Base-by-base conservation (phyloP, 2,888 invertebrate species). In the Carcina quercana region DNA sequence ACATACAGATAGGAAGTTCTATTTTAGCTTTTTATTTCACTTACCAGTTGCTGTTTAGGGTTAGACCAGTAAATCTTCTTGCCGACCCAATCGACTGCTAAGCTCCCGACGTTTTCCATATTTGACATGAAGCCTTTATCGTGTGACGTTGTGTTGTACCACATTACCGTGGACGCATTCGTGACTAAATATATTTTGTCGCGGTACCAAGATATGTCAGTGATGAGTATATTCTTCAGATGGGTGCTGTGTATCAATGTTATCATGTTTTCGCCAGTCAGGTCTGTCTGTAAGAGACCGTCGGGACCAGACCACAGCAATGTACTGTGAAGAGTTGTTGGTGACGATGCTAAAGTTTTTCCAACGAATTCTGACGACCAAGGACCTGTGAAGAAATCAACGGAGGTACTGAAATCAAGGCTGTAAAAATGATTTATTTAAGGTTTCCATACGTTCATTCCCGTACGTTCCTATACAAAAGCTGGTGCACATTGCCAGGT, bases 31-130 rank as follows among this genome's bases (percentile, higher is more conserved):
- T n/a, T 11, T 24, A 7, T 10, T 3, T 10, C 13, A 59, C 86
- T 86, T 79, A 95, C 94, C 86, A 93, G 80, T 67, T 94, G 93
- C 54, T 92, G 91, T 56, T 91, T 91, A 6, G 91, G 91, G 74
- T 93, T 93, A 0, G 94, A 92, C 95, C 96, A 97, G 63, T 97
- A 97, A 5, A 97, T 78, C 59, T 93, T 92, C 45, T 89, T 89
- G 2, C 95, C 95, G 28, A 96, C 89, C 95, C 96, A 96, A 60
- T 97, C 97, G 8, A 95, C 91, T 0, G 94, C 93, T 30, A 96
- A 86, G 50, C 92, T 91, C 1, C 90, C 90, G 1, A 92, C 92
- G 13, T 91, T 89, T 36, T 89, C 88, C 68, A 93, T 86, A 57
- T 90, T 88, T 1, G 75, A 64, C 59, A 93, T 76, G 26, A 86